These are phyloP conservation scores for Cabera pusaria DNA, from an alignment of 2,888 invertebrate species.

Conservation along the genomic window DNA sequence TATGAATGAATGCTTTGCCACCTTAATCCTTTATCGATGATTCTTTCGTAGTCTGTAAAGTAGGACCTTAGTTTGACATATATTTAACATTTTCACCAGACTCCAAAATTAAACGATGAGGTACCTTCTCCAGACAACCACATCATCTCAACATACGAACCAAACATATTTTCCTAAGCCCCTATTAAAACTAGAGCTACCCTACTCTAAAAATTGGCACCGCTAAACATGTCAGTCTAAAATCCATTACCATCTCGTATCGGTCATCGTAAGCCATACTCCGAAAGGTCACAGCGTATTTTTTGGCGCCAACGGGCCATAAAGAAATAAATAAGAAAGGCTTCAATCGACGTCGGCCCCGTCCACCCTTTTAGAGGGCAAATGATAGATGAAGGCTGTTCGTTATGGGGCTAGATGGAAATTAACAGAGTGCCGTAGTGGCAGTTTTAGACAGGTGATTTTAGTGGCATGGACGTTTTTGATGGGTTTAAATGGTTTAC, in stretches of 20 bases:
- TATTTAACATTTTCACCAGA: too few relatives aligned
- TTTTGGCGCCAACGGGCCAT: constrained; percentile 65
- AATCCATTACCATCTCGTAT: constrained; percentile 50
- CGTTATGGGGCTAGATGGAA: constrained; percentile 51
- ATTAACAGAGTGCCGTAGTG: constrained; percentile 40
- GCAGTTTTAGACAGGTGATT: constrained; percentile 35
- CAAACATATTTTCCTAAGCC: too few relatives aligned
- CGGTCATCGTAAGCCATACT: constrained; percentile 63
- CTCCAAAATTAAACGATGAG: too few relatives aligned
- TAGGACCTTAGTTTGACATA: too few relatives aligned
- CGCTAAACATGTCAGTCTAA: constrained; percentile 18
- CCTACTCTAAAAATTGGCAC: neutral
- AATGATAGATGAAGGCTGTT: constrained; percentile 72
- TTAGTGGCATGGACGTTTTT: too few relatives aligned
- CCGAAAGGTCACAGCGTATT: constrained; percentile 63
- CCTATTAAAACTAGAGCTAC: too few relatives aligned
- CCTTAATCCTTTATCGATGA: too few relatives aligned
- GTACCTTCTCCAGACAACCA: too few relatives aligned
- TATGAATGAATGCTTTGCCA: too few relatives aligned
- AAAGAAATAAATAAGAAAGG: constrained; percentile 72
- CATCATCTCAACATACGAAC: too few relatives aligned
- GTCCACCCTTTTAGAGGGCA: constrained; percentile 72
- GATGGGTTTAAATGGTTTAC: too few relatives aligned
- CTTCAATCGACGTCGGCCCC: constrained; percentile 70
- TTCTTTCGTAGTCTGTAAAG: too few relatives aligned